Base-by-base conservation (phyloP, 2,113 vertebrate genomes). In the Pionites leucogaster region DNA sequence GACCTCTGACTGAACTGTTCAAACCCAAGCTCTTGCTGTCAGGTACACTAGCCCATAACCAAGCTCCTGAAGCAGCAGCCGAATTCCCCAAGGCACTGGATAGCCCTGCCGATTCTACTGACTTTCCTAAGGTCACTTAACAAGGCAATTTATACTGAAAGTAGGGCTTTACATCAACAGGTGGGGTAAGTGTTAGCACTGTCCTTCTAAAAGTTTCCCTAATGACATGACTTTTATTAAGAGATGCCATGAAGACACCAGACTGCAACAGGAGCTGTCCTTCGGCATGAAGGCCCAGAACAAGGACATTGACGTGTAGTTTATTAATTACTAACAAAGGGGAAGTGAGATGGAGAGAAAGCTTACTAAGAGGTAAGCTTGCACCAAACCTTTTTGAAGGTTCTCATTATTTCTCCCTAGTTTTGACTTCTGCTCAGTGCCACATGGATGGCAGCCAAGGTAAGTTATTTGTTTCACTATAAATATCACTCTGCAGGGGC, bases 181-280 rank as follows among this genome's bases (percentile, higher is more conserved):
- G 53, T 12, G 31, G 37, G 47, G 5, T 28, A 35, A 69, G 55
- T 0, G 0, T 39, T 37, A 59, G n/a, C 53, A 33, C 11, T 44
- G 17, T 35, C 33, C 41, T 74, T 62, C 35, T 57, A 28, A 64
- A 84, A 59, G 49, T 46, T 22, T 20, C 55, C 29, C 29, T 79
- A 41, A 44, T 1, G 28, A 46, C 10, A 16, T 0, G 0, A 41
- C 25, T 50, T 72, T 15, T 47, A 12, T 25, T 64, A 31, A 65
- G 25, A 80, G 25, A 11, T 37, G 33, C 9, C 15, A 24, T 10
- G 47, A 74, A 57, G 44, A 68, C 57, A 19, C 22, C 29, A 69
- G 47, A 62, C 28, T 67, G 27, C 35, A 49, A 35, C 41, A 68
- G 67, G 59, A 49, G 24, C 19, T 74, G 41, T 29, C 10, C 33